A percentile compares a stretch with the other conserved stretches of the same genome.
Evolutionary conservation across 1,140 invertebrate genomes (phyloP).

Genomic region (Drosophila kikkawai): DNA sequence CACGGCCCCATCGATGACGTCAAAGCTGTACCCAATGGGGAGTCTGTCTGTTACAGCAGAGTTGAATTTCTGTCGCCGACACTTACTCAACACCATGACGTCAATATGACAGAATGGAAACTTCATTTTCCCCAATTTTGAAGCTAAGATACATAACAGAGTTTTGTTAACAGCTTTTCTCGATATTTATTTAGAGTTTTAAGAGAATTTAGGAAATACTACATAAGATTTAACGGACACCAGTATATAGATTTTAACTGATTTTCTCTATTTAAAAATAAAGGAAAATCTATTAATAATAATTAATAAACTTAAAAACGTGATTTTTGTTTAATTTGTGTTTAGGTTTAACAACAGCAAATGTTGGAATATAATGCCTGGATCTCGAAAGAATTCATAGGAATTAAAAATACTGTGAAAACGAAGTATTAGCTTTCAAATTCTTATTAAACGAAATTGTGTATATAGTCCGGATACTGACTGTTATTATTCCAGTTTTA

Average conservation of each 20-base stretch:
- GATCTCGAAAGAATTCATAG: not conserved
- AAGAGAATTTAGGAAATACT: not conserved
- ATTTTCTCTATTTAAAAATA: not conserved
- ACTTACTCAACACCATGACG: constrained; percentile 63
- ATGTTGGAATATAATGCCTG: not conserved
- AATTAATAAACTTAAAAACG: too few species aligned
- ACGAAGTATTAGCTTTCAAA: not conserved
- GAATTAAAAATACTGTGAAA: not conserved
- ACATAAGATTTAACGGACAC: too few species aligned
- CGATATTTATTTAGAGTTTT: not conserved
- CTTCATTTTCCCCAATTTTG: not conserved
- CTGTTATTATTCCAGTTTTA: not conserved
- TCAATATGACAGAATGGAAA: constrained; percentile 29
- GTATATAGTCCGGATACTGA: not conserved
- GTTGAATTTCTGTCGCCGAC: constrained; percentile 26
- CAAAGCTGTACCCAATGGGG: constrained; percentile 36
- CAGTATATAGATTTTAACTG: too few species aligned
- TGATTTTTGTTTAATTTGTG: not conserved
- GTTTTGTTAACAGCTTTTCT: not conserved
- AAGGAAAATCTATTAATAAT: not conserved
- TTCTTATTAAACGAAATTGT: not conserved
- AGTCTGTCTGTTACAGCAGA: constrained; percentile 46
- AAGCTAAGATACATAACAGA: not conserved
- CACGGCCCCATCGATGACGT: constrained; percentile 49
- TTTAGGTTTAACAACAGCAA: not conserved